A percentile compares a stretch with the other conserved stretches of the same genome.
Evolutionary conservation across 2,888 invertebrate species (phyloP).

Genomic region (Drosophila meridionalis): DNA sequence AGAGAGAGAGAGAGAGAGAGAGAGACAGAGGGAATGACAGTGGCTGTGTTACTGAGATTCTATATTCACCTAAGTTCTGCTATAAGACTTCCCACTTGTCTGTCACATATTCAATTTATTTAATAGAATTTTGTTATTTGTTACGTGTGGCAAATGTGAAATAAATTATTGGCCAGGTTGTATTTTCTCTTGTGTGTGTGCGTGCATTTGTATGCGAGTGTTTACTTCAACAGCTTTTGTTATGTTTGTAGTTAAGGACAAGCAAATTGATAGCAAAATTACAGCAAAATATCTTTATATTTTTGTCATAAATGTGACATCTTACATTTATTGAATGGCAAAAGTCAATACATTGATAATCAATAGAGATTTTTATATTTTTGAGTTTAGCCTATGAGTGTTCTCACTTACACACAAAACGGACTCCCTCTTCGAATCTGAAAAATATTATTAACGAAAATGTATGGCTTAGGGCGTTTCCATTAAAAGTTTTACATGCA

Average conservation of each 20-base stretch:
- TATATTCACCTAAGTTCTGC: slow-evolving; percentile 38
- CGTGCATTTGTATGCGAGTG: slow-evolving; percentile 2
- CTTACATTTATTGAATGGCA: not conserved
- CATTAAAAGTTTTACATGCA: slow-evolving; percentile 11
- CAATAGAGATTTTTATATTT: not conserved
- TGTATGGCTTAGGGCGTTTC: not conserved
- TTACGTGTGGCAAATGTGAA: slow-evolving; percentile 54
- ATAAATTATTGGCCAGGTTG: slow-evolving; percentile 48
- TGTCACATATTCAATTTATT: slow-evolving; percentile 73
- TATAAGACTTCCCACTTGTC: slow-evolving; percentile 43
- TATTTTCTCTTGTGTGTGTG: slow-evolving; percentile 10
- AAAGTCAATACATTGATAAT: not conserved
- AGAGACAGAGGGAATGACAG: not conserved
- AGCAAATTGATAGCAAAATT: slow-evolving; percentile 3
- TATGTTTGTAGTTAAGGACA: slow-evolving; percentile 4
- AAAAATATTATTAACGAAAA: not conserved
- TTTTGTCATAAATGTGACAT: slow-evolving; percentile 2
- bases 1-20: not conserved
- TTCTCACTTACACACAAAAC: not conserved
- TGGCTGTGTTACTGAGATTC: slow-evolving; percentile 51
- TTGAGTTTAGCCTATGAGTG: not conserved
- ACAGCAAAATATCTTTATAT: slow-evolving; percentile 5
- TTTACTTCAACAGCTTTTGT: slow-evolving; percentile 17
- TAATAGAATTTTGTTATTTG: slow-evolving; percentile 69
- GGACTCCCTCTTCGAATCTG: not conserved